phyloP scores from a whole-genome alignment of 2,888 invertebrate species.

The Suillia variegata region DNA sequence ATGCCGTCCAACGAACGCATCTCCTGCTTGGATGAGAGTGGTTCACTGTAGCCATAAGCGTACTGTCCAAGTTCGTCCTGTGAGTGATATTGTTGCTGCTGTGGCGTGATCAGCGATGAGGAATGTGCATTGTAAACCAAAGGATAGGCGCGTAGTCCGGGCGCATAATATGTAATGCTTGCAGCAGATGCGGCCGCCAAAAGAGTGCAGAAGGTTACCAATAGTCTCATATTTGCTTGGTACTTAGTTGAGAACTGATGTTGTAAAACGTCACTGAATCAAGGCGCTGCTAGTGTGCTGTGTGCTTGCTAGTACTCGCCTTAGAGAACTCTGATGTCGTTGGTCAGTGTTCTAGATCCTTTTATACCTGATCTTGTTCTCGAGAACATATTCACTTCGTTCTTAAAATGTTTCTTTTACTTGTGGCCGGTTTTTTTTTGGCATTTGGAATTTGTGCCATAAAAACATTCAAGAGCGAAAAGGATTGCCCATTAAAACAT shows the following conservation, averaged over 20 bases:
- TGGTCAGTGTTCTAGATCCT: conserved; percentile 41
- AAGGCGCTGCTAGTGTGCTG: conserved; percentile 44
- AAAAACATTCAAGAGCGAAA: conserved; percentile 21
- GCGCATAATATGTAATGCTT: conserved; percentile 38
- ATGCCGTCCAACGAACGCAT: conserved; percentile 65
- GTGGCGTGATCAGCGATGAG: conserved; percentile 54
- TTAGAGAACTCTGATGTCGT: conserved; percentile 40
- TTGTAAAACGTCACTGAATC: background rate
- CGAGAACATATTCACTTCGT: background rate
- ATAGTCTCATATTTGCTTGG: conserved; percentile 46
- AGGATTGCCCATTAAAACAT: background rate
- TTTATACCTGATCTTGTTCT: conserved; percentile 44
- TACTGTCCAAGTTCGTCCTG: conserved; percentile 70
- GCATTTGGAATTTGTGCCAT: conserved; percentile 21
- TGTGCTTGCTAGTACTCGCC: conserved; percentile 50
- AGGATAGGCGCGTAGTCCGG: conserved; percentile 38
- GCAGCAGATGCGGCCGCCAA: conserved; percentile 40
- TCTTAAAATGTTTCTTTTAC: conserved; percentile 6
- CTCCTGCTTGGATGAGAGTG: conserved; percentile 68
- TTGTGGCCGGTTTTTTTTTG: conserved; percentile 4
- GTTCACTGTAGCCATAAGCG: conserved; percentile 68
- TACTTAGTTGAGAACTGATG: no score
- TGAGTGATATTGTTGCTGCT: conserved; percentile 65
- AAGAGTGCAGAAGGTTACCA: conserved; percentile 41
- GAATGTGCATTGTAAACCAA: conserved; percentile 44